Evolutionary conservation across 2,113 vertebrate genomes (phyloP).

Genomic region (Condylura cristata): DNA sequence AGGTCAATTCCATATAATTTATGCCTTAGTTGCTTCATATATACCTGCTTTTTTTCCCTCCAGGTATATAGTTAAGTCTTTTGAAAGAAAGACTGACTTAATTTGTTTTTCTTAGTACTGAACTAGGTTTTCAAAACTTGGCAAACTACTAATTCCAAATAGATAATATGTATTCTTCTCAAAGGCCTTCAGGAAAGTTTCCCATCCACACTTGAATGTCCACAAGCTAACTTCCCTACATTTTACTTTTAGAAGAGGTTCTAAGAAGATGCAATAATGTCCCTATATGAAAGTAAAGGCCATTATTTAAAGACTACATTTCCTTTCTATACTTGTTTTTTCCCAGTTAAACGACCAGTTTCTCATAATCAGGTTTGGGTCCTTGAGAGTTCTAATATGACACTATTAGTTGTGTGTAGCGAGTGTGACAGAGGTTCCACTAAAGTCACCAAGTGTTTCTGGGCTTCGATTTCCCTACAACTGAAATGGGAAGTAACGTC

Average conservation of each 20-base stretch:
- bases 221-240: background rate
- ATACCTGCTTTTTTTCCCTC: background rate
- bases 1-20: background rate
- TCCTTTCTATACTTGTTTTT: background rate
- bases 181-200: slow-evolving; percentile 13
- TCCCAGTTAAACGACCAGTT: background rate
- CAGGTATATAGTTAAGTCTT: background rate
- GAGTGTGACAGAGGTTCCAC: background rate
- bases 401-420: background rate
- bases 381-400: background rate
- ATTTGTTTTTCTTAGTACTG: background rate
- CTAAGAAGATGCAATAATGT: background rate
- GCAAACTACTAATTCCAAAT: background rate
- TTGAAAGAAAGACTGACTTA: slow-evolving; percentile 11
- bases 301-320: slow-evolving; percentile 16
- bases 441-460: background rate
- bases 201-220: background rate
- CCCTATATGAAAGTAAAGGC: background rate
- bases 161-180: background rate
- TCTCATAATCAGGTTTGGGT: background rate
- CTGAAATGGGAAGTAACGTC: background rate
- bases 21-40: background rate
- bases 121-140: background rate
- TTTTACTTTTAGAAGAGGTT: background rate
- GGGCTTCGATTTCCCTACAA: background rate